phyloP scores from a whole-genome alignment of 2,113 vertebrate species.

The Megaleporinus macrocephalus region DNA sequence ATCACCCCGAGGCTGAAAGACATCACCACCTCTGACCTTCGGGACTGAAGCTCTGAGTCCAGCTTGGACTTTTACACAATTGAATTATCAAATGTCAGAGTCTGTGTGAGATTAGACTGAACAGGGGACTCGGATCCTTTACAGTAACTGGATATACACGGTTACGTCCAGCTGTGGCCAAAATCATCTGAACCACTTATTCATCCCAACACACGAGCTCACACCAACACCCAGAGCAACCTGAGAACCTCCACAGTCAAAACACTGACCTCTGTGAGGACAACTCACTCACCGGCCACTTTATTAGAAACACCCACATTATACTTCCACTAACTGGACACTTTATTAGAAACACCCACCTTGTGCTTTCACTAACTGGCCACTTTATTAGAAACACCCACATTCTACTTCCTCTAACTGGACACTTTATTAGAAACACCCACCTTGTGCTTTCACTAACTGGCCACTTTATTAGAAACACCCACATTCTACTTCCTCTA shows the following conservation, averaged over 20 bases:
- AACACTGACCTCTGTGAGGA: background rate
- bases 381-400: too few species aligned
- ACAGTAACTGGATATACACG: background rate
- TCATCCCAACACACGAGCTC: background rate
- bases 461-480: too few species aligned
- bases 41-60: background rate
- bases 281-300: background rate
- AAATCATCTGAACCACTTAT: background rate
- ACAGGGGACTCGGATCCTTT: too few species aligned
- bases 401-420: too few species aligned
- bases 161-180: background rate
- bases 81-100: background rate
- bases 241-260: background rate
- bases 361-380: background rate
- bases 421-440: too few species aligned
- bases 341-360: background rate
- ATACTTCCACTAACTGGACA: background rate
- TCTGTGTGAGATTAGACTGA: background rate
- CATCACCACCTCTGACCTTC: background rate
- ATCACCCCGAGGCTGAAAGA: background rate
- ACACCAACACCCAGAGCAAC: background rate
- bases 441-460: too few species aligned
- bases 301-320: background rate
- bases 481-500: too few species aligned
- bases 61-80: background rate